Conservation (phyloP, 2,113 vertebrate genomes). For the Antechinus flavipes region DNA sequence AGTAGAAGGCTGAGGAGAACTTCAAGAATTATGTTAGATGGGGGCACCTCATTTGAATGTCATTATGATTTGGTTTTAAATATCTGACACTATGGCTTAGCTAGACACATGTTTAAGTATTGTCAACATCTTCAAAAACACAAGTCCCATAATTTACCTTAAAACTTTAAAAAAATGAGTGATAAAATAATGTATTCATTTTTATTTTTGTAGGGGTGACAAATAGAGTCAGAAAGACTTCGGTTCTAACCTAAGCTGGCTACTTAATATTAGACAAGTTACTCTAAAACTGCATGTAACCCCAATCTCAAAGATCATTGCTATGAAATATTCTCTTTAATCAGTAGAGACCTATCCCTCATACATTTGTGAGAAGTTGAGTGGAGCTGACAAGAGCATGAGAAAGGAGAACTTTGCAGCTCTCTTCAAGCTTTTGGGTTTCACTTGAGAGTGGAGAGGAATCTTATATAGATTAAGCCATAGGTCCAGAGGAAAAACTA, state of each 20-base stretch:
- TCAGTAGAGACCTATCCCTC: neutral
- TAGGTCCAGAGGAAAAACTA: no score
- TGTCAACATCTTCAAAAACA: neutral
- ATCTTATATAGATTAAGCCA: no score
- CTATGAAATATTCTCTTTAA: neutral
- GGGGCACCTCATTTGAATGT: neutral
- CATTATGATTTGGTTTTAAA: neutral
- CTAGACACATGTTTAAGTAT: neutral
- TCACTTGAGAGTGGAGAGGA: neutral
- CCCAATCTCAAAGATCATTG: neutral
- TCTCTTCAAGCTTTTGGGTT: neutral
- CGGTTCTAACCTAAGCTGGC: neutral
- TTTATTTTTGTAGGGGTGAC: neutral
- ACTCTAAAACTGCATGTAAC: neutral
- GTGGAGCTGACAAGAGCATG: neutral
- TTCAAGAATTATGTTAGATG: neutral
- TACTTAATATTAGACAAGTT: neutral
- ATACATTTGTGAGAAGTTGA: neutral
- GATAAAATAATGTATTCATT: neutral
- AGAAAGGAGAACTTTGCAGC: neutral
- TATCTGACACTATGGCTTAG: neutral
- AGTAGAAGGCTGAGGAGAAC: neutral
- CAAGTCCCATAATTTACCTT: neutral
- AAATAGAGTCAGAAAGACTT: neutral
- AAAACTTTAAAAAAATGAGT: neutral